Percentiles rank a stretch among this genome's conserved stretches.
These are phyloP conservation scores for Drosophila maculinotata DNA, from an alignment of 2,888 invertebrate genomes.

Conservation along the genomic window DNA sequence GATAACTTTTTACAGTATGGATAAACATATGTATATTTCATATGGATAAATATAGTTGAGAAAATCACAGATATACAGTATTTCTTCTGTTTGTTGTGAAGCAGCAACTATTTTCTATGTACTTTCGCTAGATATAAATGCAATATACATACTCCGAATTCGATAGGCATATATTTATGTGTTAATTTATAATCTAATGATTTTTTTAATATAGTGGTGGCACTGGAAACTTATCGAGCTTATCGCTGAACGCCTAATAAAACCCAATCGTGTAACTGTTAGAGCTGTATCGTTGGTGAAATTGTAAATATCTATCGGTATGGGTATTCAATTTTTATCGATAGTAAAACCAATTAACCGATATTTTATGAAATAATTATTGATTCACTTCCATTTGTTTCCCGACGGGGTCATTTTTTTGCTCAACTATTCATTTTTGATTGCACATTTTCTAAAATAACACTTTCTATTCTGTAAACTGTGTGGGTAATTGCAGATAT, in stretches of 20 bases:
- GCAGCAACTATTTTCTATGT: slow-evolving; percentile 7
- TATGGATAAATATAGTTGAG: slow-evolving; percentile 19
- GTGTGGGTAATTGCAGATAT: too few relatives aligned
- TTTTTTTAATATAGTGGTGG: slow-evolving; percentile 56
- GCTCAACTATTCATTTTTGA: too few relatives aligned
- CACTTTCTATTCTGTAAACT: too few relatives aligned
- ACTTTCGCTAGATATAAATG: slow-evolving; percentile 30
- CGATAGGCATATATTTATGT: slow-evolving; percentile 56
- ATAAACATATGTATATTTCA: slow-evolving; percentile 33
- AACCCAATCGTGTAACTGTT: slow-evolving; percentile 9
- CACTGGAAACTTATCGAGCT: slow-evolving; percentile 41
- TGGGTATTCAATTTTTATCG: neutral
- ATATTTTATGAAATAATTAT: too few relatives aligned
- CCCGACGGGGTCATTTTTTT: too few relatives aligned
- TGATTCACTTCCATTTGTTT: too few relatives aligned
- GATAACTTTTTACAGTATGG: slow-evolving; percentile 35
- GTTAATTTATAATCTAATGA: slow-evolving; percentile 61
- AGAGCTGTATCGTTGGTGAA: slow-evolving; percentile 1
- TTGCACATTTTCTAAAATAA: too few relatives aligned
- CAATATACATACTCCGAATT: slow-evolving; percentile 54
- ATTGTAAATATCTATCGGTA: neutral
- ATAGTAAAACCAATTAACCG: neutral
- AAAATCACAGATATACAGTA: slow-evolving; percentile 7
- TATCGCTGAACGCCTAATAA: slow-evolving; percentile 37
- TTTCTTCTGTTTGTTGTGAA: slow-evolving; percentile 2